phyloP scores from a whole-genome alignment of 1,140 invertebrate species.

The Mamestra configurata region DNA sequence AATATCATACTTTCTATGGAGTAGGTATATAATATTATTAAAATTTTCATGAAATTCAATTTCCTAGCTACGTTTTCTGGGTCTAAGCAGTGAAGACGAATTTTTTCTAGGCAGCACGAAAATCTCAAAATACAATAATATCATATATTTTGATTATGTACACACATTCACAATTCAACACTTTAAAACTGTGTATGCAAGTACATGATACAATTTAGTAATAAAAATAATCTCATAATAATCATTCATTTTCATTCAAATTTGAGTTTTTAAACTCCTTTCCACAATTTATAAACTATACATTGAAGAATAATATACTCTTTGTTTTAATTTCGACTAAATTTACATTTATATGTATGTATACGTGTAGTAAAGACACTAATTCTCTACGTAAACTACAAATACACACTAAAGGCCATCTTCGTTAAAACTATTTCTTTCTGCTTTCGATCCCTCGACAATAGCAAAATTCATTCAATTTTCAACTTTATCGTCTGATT shows the following conservation, averaged over 20 bases:
- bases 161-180: neutral
- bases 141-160: neutral
- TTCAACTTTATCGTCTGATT: constrained; percentile 17
- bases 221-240: constrained; percentile 43
- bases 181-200: neutral
- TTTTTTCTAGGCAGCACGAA: constrained; percentile 25
- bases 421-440: constrained; percentile 17
- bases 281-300: constrained; percentile 36
- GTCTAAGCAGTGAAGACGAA: constrained; percentile 23
- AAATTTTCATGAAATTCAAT: constrained; percentile 12
- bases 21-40: constrained; percentile 8
- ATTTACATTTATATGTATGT: constrained; percentile 20
- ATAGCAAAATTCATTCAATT: constrained; percentile 5
- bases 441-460: constrained; percentile 20
- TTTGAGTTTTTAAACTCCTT: constrained; percentile 15
- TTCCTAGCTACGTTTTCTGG: constrained; percentile 17
- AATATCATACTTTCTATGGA: constrained; percentile 15
- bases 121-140: constrained; percentile 34
- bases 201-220: neutral
- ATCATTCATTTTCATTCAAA: neutral
- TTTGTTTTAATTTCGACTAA: constrained; percentile 43
- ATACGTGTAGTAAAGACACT: constrained; percentile 32
- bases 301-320: constrained; percentile 47
- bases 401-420: constrained; percentile 42
- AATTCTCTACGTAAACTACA: constrained; percentile 40